Percentiles rank a stretch among this genome's conserved stretches.
Evolutionary conservation across 2,888 invertebrate genomes (phyloP).

Genomic region (Cylloceria caligata): DNA sequence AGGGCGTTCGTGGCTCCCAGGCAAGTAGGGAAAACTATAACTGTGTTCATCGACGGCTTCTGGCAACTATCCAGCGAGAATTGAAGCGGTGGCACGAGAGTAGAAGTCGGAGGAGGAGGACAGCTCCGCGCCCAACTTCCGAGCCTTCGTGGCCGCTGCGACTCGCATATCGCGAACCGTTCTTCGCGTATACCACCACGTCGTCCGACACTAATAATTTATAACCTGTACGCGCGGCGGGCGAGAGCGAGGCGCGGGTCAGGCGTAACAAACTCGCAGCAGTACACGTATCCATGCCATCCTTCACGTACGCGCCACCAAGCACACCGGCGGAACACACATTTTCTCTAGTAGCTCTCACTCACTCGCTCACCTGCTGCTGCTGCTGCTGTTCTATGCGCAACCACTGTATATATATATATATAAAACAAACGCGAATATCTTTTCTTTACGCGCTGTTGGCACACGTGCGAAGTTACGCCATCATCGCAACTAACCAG

Average conservation of each 20-base stretch:
- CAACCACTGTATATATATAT: neutral
- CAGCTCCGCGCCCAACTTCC: constrained; percentile 46
- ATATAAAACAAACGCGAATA: constrained; percentile 21
- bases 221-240: constrained; percentile 59
- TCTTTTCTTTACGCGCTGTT: constrained; percentile 63
- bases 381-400: neutral
- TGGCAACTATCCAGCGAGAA: constrained; percentile 58
- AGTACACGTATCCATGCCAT: constrained; percentile 20
- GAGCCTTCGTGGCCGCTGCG: constrained; percentile 6
- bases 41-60: constrained; percentile 38
- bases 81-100: constrained; percentile 37
- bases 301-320: constrained; percentile 19
- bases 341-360: constrained; percentile 12
- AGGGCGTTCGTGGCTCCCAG: constrained; percentile 36
- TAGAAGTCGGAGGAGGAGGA: constrained; percentile 36
- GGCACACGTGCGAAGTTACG: constrained; percentile 60
- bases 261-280: constrained; percentile 58
- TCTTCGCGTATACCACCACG: constrained; percentile 58
- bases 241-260: constrained; percentile 48
- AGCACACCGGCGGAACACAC: constrained; percentile 2
- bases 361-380: constrained; percentile 21
- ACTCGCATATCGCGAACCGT: constrained; percentile 44
- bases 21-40: constrained; percentile 28
- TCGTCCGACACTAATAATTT: constrained; percentile 63
- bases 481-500: constrained; percentile 29